Conservation (phyloP, 2,888 invertebrate species). For the Nudaria mundana region DNA sequence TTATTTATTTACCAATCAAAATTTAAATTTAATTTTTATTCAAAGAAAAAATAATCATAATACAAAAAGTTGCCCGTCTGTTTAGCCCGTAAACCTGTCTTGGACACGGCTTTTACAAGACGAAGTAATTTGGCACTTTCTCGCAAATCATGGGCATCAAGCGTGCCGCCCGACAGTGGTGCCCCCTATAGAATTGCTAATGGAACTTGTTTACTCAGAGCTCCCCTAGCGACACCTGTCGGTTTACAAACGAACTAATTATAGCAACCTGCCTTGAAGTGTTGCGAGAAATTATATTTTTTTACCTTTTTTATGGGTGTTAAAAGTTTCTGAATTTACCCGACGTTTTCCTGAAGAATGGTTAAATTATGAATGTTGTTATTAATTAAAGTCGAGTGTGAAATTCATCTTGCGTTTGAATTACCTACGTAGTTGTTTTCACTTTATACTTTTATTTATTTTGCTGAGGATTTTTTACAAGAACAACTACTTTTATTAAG, state of each 20-base stretch:
- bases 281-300: slow-evolving; percentile 20
- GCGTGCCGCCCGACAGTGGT: slow-evolving; percentile 25
- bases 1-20: too few species aligned
- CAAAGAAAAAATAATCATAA: too few species aligned
- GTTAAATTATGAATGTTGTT: background rate
- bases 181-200: slow-evolving; percentile 26
- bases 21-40: too few species aligned
- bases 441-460: background rate
- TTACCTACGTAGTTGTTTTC: background rate
- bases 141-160: slow-evolving; percentile 32
- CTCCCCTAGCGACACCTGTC: slow-evolving; percentile 32
- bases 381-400: background rate
- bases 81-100: slow-evolving; percentile 11
- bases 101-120: slow-evolving; percentile 30
- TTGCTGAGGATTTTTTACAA: too few species aligned
- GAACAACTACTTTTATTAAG: background rate
- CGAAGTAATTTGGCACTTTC: slow-evolving; percentile 35
- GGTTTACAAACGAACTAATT: slow-evolving; percentile 37
- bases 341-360: slow-evolving; percentile 1
- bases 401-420: background rate
- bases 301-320: slow-evolving; percentile 23
- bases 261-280: slow-evolving; percentile 25
- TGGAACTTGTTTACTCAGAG: slow-evolving; percentile 34
- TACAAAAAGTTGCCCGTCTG: slow-evolving; percentile 5
- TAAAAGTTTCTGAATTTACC: background rate